These are phyloP conservation scores for Catharus minimus DNA, from an alignment of 2,113 vertebrate genomes.

Conservation along the genomic window DNA sequence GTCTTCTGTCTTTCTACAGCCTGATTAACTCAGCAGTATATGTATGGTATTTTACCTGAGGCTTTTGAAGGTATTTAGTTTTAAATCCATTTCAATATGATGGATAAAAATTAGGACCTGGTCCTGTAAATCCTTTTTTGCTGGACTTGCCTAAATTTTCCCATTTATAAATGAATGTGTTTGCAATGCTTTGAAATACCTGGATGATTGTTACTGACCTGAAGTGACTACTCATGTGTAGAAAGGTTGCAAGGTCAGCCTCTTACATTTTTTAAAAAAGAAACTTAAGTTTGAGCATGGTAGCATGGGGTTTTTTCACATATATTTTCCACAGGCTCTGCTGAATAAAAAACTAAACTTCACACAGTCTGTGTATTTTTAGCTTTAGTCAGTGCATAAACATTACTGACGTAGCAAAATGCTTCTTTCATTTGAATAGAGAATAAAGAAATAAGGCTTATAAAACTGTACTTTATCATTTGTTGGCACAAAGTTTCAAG, in stretches of 20 bases:
- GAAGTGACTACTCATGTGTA: not conserved
- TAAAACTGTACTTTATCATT: constrained; percentile 10
- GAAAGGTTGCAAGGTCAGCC: not conserved
- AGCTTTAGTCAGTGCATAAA: not conserved
- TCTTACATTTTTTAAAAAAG: not conserved
- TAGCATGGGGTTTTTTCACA: not conserved
- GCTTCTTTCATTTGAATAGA: not conserved
- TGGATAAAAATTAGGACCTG: not conserved
- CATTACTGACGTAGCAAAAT: not conserved
- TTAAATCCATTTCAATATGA: not conserved
- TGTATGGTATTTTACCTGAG: not conserved
- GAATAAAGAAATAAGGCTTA: constrained; percentile 20
- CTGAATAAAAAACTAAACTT: not conserved
- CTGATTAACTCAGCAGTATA: not conserved
- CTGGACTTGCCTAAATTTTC: not conserved
- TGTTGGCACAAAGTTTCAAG: not conserved
- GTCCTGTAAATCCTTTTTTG: not conserved
- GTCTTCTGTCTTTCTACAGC: not conserved
- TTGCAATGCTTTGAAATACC: not conserved
- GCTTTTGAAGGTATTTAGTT: not conserved
- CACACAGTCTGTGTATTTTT: not conserved
- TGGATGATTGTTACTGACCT: not conserved
- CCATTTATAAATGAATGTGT: not conserved
- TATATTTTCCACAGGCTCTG: not conserved
- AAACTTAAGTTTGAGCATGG: not conserved